Evolutionary conservation across 2,797 vertebrate genomes (phyloP), one percentile per base, ranked within the genome.

Genomic region (Muscicapa striata): DNA sequence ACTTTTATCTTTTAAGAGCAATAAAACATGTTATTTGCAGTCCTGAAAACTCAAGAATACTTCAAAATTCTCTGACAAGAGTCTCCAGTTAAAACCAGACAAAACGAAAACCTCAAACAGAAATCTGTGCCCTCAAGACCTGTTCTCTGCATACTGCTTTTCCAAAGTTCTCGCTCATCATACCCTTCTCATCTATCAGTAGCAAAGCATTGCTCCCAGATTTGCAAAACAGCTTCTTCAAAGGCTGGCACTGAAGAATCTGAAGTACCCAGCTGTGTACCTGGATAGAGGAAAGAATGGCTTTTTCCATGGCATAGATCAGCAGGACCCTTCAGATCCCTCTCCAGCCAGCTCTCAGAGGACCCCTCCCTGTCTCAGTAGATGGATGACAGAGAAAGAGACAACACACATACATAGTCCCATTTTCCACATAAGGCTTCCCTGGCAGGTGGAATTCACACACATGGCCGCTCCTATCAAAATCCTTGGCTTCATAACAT

Each of bases 1-100:
- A 68, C 68, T 91, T 70, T 23, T 84, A 64, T 64, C 49, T 94
- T 89, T 89, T 61, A 87, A 82, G n/a, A 88, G 67, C 49, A 91
- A 49, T 46, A 63, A 75, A 93, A 67, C 1, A 1, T 55, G 26
- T 13, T 80, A 58, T 84, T 84, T 86, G 27, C 76, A 88, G 79
- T 45, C 32, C 51, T 76, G 69, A 89, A 94, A 95, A 75, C 51
- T 59, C 68, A 41, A 26, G 49, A 87, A 26, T 58, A 72, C 68
- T 89, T 55, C 79, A 93, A 89, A 92, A 78, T 62, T 66, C 64
- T 67, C 84, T 72, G 62, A 48, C 55, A 90, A 90, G 62, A 55
- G 43, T 79, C 49, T 84, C 57, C 54, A 82, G 48, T 32, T 74
- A 76, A 93, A 95, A 89, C 2, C 36, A 94, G 84, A 79, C 48